Percentiles rank a stretch among this genome's conserved stretches.
These are phyloP conservation scores for Ceramica pisi DNA, from an alignment of 2,888 invertebrate genomes.

Conservation along the genomic window DNA sequence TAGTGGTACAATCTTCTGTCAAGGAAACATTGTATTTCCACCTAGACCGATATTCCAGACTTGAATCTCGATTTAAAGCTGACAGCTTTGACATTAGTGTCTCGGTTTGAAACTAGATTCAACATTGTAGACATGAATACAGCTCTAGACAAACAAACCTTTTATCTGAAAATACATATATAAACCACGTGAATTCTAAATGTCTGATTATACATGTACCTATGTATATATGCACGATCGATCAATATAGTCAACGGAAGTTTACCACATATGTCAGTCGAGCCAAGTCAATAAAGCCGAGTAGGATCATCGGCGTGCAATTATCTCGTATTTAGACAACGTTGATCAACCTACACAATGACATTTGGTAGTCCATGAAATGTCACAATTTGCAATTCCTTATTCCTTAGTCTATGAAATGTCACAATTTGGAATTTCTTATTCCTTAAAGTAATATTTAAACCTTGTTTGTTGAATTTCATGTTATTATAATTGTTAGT, in stretches of 20 bases:
- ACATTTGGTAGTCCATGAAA: slow-evolving; percentile 27
- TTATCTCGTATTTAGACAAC: slow-evolving; percentile 33
- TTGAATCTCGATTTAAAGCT: slow-evolving; percentile 4
- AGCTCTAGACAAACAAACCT: slow-evolving; percentile 1
- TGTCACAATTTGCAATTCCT: too few species aligned
- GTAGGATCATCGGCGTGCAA: slow-evolving; percentile 22
- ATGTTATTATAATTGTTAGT: not conserved
- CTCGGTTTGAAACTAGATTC: not conserved
- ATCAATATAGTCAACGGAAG: slow-evolving; percentile 28
- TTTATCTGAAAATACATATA: slow-evolving; percentile 15
- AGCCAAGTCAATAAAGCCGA: slow-evolving; percentile 35
- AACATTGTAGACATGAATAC: not conserved
- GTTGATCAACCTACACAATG: slow-evolving; percentile 36
- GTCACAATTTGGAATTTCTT: slow-evolving; percentile 11
- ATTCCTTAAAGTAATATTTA: not conserved
- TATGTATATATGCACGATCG: not conserved
- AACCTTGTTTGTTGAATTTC: not conserved
- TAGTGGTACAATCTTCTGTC: not conserved
- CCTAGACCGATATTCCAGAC: not conserved
- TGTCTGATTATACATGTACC: not conserved
- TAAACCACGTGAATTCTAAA: not conserved
- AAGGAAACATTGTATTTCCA: not conserved
- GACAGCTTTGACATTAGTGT: slow-evolving; percentile 1
- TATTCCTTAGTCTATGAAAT: slow-evolving; percentile 21
- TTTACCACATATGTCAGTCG: slow-evolving; percentile 36